Conservation (phyloP, 2,888 invertebrate genomes). For the Gandaritis pyraliata region DNA sequence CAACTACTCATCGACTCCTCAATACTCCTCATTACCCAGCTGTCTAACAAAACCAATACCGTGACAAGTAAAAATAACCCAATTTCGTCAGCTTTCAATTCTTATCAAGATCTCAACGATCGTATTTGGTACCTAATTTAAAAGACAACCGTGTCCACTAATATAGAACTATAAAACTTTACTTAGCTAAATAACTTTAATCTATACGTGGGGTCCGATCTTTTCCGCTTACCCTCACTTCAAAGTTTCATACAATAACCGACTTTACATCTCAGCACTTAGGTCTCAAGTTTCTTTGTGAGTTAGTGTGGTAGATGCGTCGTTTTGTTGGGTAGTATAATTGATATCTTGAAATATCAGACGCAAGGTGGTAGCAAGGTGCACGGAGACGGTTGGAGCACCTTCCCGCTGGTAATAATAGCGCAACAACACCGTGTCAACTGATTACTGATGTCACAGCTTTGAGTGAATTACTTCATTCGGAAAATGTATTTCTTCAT, state of each 20-base stretch:
- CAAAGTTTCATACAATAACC: conserved; percentile 7
- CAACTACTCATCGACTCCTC: conserved; percentile 4
- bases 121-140: conserved; percentile 68
- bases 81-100: conserved; percentile 48
- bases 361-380: conserved; percentile 83
- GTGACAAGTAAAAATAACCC: conserved; percentile 57
- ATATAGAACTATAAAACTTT: conserved; percentile 73
- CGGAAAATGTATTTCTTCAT: conserved; percentile 34
- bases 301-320: conserved; percentile 31
- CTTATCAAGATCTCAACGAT: conserved; percentile 65
- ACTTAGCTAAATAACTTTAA: conserved; percentile 77
- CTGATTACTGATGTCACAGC: conserved; percentile 68
- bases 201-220: conserved; percentile 74
- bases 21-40: conserved; percentile 37
- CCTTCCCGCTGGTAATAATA: conserved; percentile 66
- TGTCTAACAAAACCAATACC: conserved; percentile 46
- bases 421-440: conserved; percentile 70
- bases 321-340: conserved; percentile 49
- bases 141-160: conserved; percentile 81
- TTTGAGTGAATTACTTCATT: conserved; percentile 39
- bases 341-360: conserved; percentile 77
- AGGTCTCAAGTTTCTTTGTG: conserved; percentile 29
- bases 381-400: conserved; percentile 75
- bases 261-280: neutral
- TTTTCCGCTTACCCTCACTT: conserved; percentile 58